These are phyloP conservation scores for Naja naja DNA, from an alignment of 2,113 vertebrate genomes.

Conservation along the genomic window DNA sequence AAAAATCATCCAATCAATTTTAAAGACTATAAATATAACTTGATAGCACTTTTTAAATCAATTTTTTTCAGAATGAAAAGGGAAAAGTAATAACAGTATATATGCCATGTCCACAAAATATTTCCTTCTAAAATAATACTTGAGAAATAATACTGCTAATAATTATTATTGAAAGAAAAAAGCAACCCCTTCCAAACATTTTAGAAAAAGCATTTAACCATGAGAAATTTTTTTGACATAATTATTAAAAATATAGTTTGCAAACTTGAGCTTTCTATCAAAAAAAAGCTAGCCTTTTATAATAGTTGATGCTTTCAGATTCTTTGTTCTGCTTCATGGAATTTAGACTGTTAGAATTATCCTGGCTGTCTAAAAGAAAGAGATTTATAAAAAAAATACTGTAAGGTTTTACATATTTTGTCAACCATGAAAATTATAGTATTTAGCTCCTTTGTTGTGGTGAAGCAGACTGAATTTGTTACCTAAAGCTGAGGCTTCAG, in stretches of 20 bases:
- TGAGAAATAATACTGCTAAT: not conserved
- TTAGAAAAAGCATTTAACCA: slow-evolving; percentile 11
- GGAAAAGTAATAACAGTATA: not conserved
- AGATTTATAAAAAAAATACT: slow-evolving; percentile 20
- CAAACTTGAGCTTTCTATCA: not conserved
- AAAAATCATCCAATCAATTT: no score
- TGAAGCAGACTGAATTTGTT: not conserved
- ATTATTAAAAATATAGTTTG: slow-evolving; percentile 21
- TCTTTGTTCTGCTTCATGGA: slow-evolving; percentile 22
- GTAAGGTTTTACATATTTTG: slow-evolving; percentile 35
- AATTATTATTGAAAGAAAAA: not conserved
- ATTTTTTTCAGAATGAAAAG: not conserved
- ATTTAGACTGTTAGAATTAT: slow-evolving; percentile 31
- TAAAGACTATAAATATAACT: not conserved
- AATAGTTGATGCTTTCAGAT: not conserved
- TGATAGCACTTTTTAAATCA: not conserved
- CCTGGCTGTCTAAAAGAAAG: slow-evolving; percentile 21
- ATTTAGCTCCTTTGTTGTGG: not conserved
- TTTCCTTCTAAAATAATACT: slow-evolving; percentile 4
- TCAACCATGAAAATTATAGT: slow-evolving; percentile 38
- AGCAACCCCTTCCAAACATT: slow-evolving; percentile 12
- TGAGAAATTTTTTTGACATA: slow-evolving; percentile 4
- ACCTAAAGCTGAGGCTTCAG: slow-evolving; percentile 14
- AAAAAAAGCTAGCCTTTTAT: not conserved
- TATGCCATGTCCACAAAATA: not conserved